Conservation (phyloP, 2,797 vertebrate genomes). For the Pseudomugil tenellus region DNA sequence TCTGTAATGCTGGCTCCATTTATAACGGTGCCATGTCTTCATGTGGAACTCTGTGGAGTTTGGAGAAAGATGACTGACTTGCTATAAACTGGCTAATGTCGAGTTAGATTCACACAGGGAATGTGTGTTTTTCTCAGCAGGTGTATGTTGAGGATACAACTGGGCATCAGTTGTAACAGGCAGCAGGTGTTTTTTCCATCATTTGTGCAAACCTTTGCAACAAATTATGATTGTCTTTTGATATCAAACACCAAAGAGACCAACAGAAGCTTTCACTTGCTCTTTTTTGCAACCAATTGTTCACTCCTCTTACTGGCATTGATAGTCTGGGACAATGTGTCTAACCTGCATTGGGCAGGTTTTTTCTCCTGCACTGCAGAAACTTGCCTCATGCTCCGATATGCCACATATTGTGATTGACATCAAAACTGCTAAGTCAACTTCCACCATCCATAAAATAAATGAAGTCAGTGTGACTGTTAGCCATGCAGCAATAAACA, state of each 20-base stretch:
- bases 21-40: conserved; percentile 52
- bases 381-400: neutral
- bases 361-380: neutral
- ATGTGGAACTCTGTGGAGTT: conserved; percentile 49
- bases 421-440: conserved; percentile 36
- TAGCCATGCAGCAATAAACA: conserved; percentile 1
- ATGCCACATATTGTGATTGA: conserved; percentile 11
- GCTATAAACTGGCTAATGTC: conserved; percentile 51
- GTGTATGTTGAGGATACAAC: conserved; percentile 53
- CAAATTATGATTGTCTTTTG: conserved; percentile 39
- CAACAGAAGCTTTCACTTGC: conserved; percentile 8
- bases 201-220: conserved; percentile 59
- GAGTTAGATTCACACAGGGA: conserved; percentile 36
- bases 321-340: neutral
- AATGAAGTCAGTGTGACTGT: conserved; percentile 4
- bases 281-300: neutral
- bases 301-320: neutral
- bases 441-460: neutral
- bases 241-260: conserved; percentile 20
- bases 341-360: neutral
- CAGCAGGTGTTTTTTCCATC: conserved; percentile 43
- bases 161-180: conserved; percentile 43
- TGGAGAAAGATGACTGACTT: conserved; percentile 57
- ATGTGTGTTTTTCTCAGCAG: conserved; percentile 25
- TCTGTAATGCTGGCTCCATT: conserved; percentile 27